Base-by-base conservation (phyloP, 2,113 vertebrate species). In the Ramphastos sulfuratus region DNA sequence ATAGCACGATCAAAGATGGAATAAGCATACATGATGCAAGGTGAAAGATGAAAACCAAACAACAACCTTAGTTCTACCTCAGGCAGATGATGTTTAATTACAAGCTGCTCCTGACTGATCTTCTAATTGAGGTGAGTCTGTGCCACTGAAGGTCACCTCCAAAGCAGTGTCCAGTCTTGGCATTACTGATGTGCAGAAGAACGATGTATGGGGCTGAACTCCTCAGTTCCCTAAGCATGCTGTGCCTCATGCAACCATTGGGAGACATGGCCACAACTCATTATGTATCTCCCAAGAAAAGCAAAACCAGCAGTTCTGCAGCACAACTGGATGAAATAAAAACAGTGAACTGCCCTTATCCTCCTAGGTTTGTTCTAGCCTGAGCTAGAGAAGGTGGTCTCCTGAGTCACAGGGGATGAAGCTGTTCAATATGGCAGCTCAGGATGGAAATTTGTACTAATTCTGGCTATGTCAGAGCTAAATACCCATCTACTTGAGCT, bases 381-480 rank as follows among this genome's bases (percentile, higher is more conserved):
- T 1, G 3, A 52, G 30, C 67, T 81, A 3, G 23, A 30, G 25
- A 88, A 73, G 19, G 10, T 82, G 52, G 37, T 75, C 70, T 88
- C 35, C 69, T 55, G 58, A 85, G 66, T 90, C 21, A 55, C 27
- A 37, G 30, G 61, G 59, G 46, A 20, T 87, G 59, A 78, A 42
- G n/a, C 10, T 58, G 91, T 90, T 82, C 76, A 80, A 76, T 72
- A 44, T 7, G n/a, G 59, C 73, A 90, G 35, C 55, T 35, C 50
- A 52, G 82, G n/a, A 61, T 0, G 0, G 20, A 69, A 88, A n/a
- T 81, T 92, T 20, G 55, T 55, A 27, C 80, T 92, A 72, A 87
- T 91, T 92, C 85, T 87, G 79, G 31, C 90, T 82, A 4, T 82
- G 76, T 93, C 85, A 76, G 73, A 90, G 63, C 77, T 86, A 86